A percentile compares a stretch with the other conserved stretches of the same genome.
Conservation (phyloP, 2,113 vertebrate genomes). For the Pseudolaguvia tuberculata region DNA sequence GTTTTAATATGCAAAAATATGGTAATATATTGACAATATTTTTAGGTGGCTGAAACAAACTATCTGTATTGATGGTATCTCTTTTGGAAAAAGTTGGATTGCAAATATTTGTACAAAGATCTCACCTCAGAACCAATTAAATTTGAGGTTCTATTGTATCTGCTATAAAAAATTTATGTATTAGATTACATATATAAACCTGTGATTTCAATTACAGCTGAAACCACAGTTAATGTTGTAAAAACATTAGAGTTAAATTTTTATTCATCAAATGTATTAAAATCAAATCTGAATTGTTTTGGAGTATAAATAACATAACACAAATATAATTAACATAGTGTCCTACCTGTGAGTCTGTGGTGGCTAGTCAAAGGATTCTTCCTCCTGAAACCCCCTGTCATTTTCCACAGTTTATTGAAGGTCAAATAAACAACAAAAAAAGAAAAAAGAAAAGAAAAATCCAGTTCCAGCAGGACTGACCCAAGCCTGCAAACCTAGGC, state of each 20-base stretch:
- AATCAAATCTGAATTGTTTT: neutral
- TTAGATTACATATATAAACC: neutral
- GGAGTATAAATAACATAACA: neutral
- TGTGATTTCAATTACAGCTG: neutral
- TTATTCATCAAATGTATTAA: neutral
- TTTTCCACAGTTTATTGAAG: neutral
- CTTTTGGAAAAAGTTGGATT: too few species aligned
- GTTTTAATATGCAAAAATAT: too few species aligned
- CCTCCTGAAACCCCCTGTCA: neutral
- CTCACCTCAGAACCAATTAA: too few species aligned
- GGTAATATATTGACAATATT: too few species aligned
- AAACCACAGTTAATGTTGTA: neutral
- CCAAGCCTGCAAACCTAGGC: constrained; percentile 42
- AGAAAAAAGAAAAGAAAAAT: constrained; percentile 2
- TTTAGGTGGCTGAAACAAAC: too few species aligned
- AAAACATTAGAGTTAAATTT: neutral
- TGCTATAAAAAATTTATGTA: neutral
- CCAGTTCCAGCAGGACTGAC: constrained; percentile 46
- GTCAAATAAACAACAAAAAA: neutral
- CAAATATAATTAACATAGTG: too few species aligned
- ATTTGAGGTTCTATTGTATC: too few species aligned
- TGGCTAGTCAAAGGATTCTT: neutral
- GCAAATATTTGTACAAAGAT: too few species aligned
- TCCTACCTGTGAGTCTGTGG: neutral
- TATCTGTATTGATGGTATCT: too few species aligned